Evolutionary conservation across 92 coral and sea anemone species (phyloP).

Genomic region (Epizoanthus fatuus): DNA sequence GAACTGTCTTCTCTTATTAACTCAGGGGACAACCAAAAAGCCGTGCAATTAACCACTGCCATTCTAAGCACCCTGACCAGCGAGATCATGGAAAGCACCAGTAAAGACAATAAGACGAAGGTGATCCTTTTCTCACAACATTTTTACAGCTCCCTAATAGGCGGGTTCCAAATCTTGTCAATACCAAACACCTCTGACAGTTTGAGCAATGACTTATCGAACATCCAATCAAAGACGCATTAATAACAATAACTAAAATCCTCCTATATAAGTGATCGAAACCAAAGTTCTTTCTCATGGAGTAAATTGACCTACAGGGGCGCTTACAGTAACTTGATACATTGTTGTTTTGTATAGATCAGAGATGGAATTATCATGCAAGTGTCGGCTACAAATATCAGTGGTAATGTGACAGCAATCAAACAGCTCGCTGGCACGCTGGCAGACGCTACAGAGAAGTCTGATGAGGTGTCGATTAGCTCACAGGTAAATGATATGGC

Average conservation of each 20-base stretch:
- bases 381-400: conserved; percentile 8
- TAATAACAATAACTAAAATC: too few species aligned
- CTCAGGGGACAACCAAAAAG: conserved; percentile 27
- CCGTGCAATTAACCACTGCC: conserved; percentile 4
- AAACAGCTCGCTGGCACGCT: conserved; percentile 36
- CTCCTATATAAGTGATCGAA: too few species aligned
- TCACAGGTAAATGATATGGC: conserved; percentile 9
- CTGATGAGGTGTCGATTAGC: conserved; percentile 10
- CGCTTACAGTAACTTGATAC: not conserved
- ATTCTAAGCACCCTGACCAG: conserved; percentile 32
- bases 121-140: not conserved
- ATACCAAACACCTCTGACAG: too few species aligned
- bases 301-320: too few species aligned
- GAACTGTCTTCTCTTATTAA: not conserved
- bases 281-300: too few species aligned
- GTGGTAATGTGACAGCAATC: conserved; percentile 25
- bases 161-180: too few species aligned
- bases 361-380: conserved; percentile 22
- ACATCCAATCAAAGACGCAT: too few species aligned
- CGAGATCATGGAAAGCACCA: conserved; percentile 5
- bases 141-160: too few species aligned
- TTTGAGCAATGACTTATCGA: too few species aligned
- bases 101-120: conserved; percentile 6
- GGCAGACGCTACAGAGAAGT: conserved; percentile 7
- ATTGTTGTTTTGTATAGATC: not conserved